phyloP scores from a whole-genome alignment of 2,797 vertebrate genomes.

The Melopsittacus undulatus region DNA sequence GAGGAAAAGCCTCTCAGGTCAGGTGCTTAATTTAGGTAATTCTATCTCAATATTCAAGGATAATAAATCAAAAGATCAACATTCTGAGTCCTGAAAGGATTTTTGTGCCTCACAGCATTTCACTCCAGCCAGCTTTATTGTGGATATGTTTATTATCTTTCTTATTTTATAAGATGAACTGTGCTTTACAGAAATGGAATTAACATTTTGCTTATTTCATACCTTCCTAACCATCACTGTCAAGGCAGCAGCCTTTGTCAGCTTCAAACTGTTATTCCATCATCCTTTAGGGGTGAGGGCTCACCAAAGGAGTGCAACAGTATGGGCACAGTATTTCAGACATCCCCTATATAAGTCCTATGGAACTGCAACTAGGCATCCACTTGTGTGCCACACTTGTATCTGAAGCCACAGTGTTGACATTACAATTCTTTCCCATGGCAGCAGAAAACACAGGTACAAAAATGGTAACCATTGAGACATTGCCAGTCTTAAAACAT shows the following conservation, averaged over 20 bases:
- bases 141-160: not conserved
- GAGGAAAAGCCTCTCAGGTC: constrained; percentile 13
- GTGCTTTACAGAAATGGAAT: not conserved
- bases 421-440: not conserved
- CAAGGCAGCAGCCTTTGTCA: not conserved
- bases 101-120: not conserved
- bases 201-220: not conserved
- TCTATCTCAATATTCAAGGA: not conserved
- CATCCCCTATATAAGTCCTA: not conserved
- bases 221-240: not conserved
- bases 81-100: not conserved
- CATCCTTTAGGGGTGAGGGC: not conserved
- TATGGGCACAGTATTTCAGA: not conserved
- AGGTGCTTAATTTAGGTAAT: constrained; percentile 26
- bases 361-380: not conserved
- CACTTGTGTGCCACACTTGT: not conserved
- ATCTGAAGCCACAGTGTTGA: not conserved
- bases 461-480: not conserved
- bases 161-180: not conserved
- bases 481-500: not conserved
- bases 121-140: not conserved
- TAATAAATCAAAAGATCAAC: not conserved
- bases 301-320: not conserved
- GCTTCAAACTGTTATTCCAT: not conserved
- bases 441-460: not conserved